Conservation (phyloP, 2,888 invertebrate genomes). For the Standfussiana lucernea region DNA sequence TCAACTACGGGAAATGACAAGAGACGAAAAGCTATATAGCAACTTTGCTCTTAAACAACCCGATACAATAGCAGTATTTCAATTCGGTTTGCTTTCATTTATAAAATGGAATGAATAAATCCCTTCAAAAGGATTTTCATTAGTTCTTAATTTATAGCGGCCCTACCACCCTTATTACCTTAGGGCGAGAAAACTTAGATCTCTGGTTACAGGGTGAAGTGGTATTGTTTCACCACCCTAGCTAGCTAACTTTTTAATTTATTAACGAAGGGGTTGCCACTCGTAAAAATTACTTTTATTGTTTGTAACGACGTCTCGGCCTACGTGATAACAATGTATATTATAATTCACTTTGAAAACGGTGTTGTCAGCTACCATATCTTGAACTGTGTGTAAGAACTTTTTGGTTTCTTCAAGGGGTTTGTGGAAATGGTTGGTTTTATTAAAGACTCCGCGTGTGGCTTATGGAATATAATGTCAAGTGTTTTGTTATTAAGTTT, state of each 20-base stretch:
- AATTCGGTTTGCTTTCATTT: constrained; percentile 51
- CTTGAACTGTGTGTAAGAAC: constrained; percentile 64
- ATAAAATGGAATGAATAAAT: constrained; percentile 55
- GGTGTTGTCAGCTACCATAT: constrained; percentile 63
- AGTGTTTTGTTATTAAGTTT: constrained; percentile 85
- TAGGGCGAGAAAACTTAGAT: constrained; percentile 85
- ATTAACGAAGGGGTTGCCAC: constrained; percentile 88
- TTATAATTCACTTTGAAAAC: constrained; percentile 85
- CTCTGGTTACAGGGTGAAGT: constrained; percentile 86
- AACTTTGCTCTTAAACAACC: constrained; percentile 37
- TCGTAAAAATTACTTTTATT: constrained; percentile 91
- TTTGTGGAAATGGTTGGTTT: constrained; percentile 63
- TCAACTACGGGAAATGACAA: background rate
- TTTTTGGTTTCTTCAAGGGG: constrained; percentile 34
- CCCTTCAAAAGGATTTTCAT: constrained; percentile 55
- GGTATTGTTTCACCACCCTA: constrained; percentile 87
- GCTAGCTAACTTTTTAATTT: constrained; percentile 88
- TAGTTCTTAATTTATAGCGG: constrained; percentile 64
- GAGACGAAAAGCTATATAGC: background rate
- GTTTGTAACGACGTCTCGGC: constrained; percentile 90
- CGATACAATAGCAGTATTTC: constrained; percentile 37
- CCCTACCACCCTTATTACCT: constrained; percentile 72
- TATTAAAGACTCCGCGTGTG: constrained; percentile 76
- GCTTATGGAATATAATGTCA: constrained; percentile 83
- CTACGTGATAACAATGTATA: constrained; percentile 90